Conservation (phyloP, 1,140 invertebrate genomes). For the Sycobia sp. region DNA sequence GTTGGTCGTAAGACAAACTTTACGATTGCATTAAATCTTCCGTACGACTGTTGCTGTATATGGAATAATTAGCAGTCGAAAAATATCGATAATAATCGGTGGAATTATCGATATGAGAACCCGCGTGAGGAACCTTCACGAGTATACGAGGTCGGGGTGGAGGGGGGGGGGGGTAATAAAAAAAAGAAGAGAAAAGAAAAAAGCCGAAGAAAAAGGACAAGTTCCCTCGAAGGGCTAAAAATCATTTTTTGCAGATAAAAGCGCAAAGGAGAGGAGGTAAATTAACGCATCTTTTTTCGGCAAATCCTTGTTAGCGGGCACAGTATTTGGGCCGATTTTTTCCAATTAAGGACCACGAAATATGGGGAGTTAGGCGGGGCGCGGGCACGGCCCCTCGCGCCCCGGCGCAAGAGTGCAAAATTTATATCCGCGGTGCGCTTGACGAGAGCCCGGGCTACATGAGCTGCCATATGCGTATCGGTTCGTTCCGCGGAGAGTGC, state of each 20-base stretch:
- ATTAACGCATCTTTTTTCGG: slow-evolving; percentile 11
- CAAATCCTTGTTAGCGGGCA: slow-evolving; percentile 18
- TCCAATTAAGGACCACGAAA: slow-evolving; percentile 24
- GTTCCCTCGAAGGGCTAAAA: too few relatives aligned
- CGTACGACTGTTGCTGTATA: too few relatives aligned
- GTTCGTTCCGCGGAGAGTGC: background rate
- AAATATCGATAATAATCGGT: too few relatives aligned
- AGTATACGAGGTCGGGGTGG: too few relatives aligned
- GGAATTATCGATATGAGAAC: too few relatives aligned
- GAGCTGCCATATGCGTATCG: slow-evolving; percentile 5
- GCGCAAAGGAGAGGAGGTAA: slow-evolving; percentile 5
- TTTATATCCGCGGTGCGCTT: slow-evolving; percentile 37
- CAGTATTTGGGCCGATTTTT: slow-evolving; percentile 18
- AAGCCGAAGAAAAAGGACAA: too few relatives aligned
- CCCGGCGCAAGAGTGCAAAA: slow-evolving; percentile 24
- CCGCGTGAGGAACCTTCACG: too few relatives aligned
- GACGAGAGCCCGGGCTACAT: slow-evolving; percentile 26
- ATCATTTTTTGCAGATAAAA: too few relatives aligned
- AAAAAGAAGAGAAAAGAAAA: too few relatives aligned
- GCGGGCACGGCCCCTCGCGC: slow-evolving; percentile 11
- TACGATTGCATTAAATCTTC: too few relatives aligned
- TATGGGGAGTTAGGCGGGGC: slow-evolving; percentile 11
- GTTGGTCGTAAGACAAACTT: too few relatives aligned
- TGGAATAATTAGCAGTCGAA: too few relatives aligned
- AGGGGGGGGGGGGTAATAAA: background rate